phyloP scores from a whole-genome alignment of 2,888 invertebrate genomes.

The Megalurothrips usitatus region DNA sequence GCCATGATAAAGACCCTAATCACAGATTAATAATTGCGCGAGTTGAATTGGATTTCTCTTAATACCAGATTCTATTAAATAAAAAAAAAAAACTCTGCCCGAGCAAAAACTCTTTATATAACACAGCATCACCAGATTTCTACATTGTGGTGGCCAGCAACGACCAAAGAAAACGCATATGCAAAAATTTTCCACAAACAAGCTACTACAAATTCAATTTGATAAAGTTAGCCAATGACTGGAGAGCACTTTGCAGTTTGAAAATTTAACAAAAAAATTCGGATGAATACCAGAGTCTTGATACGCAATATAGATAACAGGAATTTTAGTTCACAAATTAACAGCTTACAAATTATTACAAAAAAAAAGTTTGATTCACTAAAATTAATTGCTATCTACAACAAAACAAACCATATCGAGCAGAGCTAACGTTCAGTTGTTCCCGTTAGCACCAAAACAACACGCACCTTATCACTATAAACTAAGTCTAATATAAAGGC shows the following conservation, averaged over 20 bases:
- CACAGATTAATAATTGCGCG: slow-evolving; percentile 20
- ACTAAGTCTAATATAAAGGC: slow-evolving; percentile 21
- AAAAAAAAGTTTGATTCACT: background rate
- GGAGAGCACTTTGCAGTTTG: too few relatives aligned
- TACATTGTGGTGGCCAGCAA: background rate
- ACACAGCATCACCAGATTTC: background rate
- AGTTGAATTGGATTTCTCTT: slow-evolving; percentile 16
- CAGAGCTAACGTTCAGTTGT: background rate
- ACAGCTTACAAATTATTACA: background rate
- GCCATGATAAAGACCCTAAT: slow-evolving; percentile 26
- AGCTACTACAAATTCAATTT: too few relatives aligned
- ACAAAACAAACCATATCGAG: slow-evolving; percentile 4
- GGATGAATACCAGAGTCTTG: too few relatives aligned
- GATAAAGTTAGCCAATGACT: too few relatives aligned
- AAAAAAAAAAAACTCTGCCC: background rate
- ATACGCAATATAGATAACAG: too few relatives aligned
- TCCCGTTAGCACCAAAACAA: slow-evolving; percentile 14
- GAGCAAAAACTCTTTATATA: background rate
- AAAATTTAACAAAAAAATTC: too few relatives aligned
- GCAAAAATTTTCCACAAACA: too few relatives aligned
- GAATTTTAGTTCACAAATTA: too few relatives aligned
- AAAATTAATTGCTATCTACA: background rate
- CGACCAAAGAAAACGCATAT: too few relatives aligned
- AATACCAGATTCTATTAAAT: background rate
- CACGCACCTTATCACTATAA: slow-evolving; percentile 15